phyloP scores from a whole-genome alignment of 2,888 invertebrate genomes.

The Meiosimyza decipiens region DNA sequence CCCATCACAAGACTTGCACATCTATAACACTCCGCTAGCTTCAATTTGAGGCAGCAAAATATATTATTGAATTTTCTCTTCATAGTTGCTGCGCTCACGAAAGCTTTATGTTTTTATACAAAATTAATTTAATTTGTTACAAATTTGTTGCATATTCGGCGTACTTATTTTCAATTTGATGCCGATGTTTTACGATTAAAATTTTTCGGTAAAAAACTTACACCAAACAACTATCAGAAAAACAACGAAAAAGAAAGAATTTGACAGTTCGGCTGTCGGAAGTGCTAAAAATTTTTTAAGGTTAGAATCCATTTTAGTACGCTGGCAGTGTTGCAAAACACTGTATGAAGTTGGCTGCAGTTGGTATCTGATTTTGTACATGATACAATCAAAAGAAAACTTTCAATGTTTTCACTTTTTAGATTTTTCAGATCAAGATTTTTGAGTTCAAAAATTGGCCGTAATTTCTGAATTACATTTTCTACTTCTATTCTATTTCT shows the following conservation, averaged over 20 bases:
- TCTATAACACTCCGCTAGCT: too few relatives aligned
- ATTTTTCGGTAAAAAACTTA: constrained; percentile 57
- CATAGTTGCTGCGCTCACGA: not conserved
- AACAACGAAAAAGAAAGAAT: constrained; percentile 65
- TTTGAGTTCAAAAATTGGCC: too few relatives aligned
- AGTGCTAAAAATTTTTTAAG: constrained; percentile 46
- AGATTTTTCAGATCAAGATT: too few relatives aligned
- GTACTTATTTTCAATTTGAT: constrained; percentile 35
- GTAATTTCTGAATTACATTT: too few relatives aligned
- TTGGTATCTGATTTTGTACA: too few relatives aligned
- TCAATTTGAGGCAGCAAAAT: too few relatives aligned
- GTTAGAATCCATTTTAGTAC: constrained; percentile 18
- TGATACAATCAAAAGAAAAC: too few relatives aligned
- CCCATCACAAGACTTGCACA: too few relatives aligned
- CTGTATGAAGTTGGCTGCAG: constrained; percentile 12
- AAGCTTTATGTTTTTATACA: not conserved
- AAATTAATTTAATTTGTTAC: not conserved
- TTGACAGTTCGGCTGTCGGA: constrained; percentile 62
- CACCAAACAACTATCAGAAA: constrained; percentile 64
- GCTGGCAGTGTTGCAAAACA: not conserved
- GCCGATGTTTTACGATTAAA: constrained; percentile 54
- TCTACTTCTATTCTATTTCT: too few relatives aligned
- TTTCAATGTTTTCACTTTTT: too few relatives aligned
- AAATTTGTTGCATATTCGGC: constrained; percentile 37
- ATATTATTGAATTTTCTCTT: not conserved